Evolutionary conservation across 1,140 invertebrate species (phyloP).

Genomic region (Drosophila chauvacae): DNA sequence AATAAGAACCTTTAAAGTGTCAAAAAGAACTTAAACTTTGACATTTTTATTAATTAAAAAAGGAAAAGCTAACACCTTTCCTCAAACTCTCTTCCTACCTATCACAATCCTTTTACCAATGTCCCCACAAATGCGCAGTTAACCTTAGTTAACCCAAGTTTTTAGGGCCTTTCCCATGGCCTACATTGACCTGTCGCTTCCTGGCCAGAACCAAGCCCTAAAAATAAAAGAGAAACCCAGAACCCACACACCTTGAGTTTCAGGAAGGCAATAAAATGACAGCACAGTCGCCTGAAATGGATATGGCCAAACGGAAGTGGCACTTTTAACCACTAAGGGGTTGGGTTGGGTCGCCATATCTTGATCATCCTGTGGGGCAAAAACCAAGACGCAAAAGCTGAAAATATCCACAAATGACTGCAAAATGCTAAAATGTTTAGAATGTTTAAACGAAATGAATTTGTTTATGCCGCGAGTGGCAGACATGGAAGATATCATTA

Average conservation of each 20-base stretch:
- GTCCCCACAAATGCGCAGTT: conserved; percentile 13
- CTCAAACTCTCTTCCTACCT: conserved; percentile 1
- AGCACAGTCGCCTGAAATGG: conserved; percentile 17
- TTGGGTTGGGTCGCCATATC: conserved; percentile 12
- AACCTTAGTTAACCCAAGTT: background rate
- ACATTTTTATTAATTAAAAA: background rate
- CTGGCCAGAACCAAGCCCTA: conserved; percentile 30
- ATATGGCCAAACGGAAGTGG: conserved; percentile 44
- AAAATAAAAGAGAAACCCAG: conserved; percentile 15
- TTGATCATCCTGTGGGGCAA: conserved; percentile 10
- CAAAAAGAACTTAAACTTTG: no score
- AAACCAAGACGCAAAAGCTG: conserved; percentile 38
- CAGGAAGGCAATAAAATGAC: conserved; percentile 45
- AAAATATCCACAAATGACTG: conserved; percentile 36
- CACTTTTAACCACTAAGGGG: conserved; percentile 35
- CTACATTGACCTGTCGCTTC: conserved; percentile 44
- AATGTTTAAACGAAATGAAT: conserved; percentile 65
- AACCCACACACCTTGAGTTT: conserved; percentile 41
- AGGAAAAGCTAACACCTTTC: background rate
- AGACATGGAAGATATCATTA: conserved; percentile 64
- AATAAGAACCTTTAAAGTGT: background rate
- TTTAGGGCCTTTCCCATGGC: conserved; percentile 17
- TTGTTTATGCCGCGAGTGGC: conserved; percentile 64
- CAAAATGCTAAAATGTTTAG: conserved; percentile 50
- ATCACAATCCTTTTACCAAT: conserved; percentile 23